Percentiles rank a stretch among this genome's conserved stretches.
Evolutionary conservation across 2,888 invertebrate species (phyloP).

Genomic region (Epistrophe eligans): DNA sequence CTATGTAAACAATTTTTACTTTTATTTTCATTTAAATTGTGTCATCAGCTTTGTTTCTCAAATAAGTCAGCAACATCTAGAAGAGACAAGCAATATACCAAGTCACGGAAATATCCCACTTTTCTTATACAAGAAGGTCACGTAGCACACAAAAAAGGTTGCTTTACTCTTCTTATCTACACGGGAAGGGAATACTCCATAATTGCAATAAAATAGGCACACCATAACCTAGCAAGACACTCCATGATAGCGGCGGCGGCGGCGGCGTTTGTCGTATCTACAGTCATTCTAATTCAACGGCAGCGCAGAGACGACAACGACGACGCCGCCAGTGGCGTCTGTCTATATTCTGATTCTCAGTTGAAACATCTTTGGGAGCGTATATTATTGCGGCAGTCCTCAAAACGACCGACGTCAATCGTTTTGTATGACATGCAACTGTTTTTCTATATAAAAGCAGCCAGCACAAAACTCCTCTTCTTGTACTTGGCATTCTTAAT

Average conservation of each 20-base stretch:
- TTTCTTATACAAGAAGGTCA: constrained; percentile 52
- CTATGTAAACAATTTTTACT: background rate
- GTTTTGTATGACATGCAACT: constrained; percentile 55
- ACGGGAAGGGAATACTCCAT: constrained; percentile 5
- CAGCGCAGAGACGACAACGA: background rate
- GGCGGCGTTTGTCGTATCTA: constrained; percentile 10
- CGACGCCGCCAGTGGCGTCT: constrained; percentile 2
- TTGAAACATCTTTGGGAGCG: constrained; percentile 26
- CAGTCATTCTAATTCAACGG: background rate
- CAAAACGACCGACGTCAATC: constrained; percentile 40
- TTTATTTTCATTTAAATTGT: background rate
- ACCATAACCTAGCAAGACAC: constrained; percentile 2
- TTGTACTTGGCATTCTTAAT: constrained; percentile 43
- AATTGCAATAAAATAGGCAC: constrained; percentile 40
- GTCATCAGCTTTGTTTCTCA: background rate
- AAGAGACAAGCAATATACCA: background rate
- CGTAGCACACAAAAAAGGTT: constrained; percentile 63
- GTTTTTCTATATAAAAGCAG: constrained; percentile 60
- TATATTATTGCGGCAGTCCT: constrained; percentile 17
- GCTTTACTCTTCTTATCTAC: constrained; percentile 52
- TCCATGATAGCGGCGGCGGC: background rate
- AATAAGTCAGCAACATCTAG: no score
- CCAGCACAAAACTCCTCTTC: constrained; percentile 39
- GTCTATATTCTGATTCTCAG: background rate
- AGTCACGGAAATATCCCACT: background rate